Conservation (phyloP, 1,140 invertebrate species). For the Ylistrum balloti region DNA sequence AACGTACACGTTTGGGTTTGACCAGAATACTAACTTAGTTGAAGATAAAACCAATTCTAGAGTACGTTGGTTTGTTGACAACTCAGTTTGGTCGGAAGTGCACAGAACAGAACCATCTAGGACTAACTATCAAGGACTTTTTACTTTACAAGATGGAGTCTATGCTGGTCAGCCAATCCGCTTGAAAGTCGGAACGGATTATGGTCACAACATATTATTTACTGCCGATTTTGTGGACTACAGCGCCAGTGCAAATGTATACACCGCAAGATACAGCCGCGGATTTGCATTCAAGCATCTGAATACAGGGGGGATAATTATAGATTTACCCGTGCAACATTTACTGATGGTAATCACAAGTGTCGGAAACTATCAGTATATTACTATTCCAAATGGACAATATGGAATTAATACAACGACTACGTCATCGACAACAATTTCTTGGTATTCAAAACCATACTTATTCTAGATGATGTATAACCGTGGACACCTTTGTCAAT, state of each 20-base stretch:
- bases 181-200: neutral
- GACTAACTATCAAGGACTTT: neutral
- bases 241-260: neutral
- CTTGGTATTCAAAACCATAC: neutral
- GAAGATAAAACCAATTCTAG: neutral
- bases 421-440: neutral
- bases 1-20: neutral
- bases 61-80: conserved; percentile 2
- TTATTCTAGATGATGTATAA: no score
- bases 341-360: neutral
- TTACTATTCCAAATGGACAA: neutral
- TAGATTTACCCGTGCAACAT: neutral
- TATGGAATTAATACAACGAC: neutral
- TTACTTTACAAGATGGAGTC: neutral
- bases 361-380: neutral
- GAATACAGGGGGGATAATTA: neutral
- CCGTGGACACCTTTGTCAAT: no score
- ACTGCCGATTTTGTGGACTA: neutral
- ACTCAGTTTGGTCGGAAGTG: neutral
- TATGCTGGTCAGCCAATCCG: neutral
- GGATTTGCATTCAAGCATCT: neutral
- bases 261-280: neutral
- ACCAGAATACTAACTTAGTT: neutral
- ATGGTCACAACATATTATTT: neutral
- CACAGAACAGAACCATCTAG: neutral